A percentile compares a stretch with the other conserved stretches of the same genome.
Evolutionary conservation across 2,113 vertebrate genomes (phyloP).

Genomic region (Gasterosteus aculeatus): DNA sequence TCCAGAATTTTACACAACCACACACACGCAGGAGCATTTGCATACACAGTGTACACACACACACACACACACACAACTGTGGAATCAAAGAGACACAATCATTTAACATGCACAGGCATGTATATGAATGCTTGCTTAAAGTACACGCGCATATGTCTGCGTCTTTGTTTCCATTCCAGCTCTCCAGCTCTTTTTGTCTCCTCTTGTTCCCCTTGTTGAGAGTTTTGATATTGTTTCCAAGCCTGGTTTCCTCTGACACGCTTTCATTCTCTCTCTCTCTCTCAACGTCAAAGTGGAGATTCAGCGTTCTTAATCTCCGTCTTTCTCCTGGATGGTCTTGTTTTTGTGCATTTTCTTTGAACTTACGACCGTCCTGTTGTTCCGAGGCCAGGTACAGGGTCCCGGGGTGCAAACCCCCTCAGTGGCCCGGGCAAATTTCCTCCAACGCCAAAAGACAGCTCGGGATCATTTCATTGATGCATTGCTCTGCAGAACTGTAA

Average conservation of each 20-base stretch:
- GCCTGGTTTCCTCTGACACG: conserved; percentile 70
- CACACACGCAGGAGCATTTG: neutral
- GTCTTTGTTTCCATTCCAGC: conserved; percentile 71
- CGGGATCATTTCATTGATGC: neutral
- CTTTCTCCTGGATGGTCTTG: conserved; percentile 48
- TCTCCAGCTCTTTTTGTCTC: conserved; percentile 71
- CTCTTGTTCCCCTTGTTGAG: conserved; percentile 64
- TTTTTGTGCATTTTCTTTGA: conserved; percentile 30
- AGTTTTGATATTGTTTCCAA: conserved; percentile 74
- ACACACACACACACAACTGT: neutral
- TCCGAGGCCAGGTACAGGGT: neutral
- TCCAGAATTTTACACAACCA: conserved; percentile 38
- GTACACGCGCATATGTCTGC: conserved; percentile 1
- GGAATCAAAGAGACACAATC: conserved; percentile 38
- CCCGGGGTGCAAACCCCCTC: neutral
- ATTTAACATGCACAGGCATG: conserved; percentile 30
- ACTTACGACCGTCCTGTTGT: conserved; percentile 1
- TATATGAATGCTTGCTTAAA: conserved; percentile 30
- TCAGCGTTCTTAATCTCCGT: conserved; percentile 59
- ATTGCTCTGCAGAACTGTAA: neutral
- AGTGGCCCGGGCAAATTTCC: too few relatives aligned
- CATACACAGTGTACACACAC: conserved; percentile 17
- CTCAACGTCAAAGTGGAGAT: conserved; percentile 29
- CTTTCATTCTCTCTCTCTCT: conserved; percentile 66
- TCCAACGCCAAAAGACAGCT: too few relatives aligned